Conservation (phyloP, 2,113 vertebrate genomes). For the Serilophus lunatus region DNA sequence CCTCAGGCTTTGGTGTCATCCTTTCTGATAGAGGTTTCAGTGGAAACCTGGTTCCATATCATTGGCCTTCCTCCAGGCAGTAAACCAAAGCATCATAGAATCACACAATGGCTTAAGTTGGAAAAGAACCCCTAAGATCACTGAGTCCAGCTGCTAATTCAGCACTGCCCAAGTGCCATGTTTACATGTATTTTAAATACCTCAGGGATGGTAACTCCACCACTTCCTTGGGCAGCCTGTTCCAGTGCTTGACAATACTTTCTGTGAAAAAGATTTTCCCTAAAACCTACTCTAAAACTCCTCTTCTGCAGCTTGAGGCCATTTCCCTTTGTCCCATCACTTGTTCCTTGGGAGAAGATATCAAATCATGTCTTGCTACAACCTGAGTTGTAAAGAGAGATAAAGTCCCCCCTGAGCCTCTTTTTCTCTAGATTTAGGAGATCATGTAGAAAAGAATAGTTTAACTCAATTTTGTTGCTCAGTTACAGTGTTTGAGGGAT, state of each 20-base stretch:
- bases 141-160: background rate
- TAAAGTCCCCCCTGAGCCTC: background rate
- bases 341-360: background rate
- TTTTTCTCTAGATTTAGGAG: background rate
- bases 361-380: no score
- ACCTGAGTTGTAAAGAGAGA: no score
- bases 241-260: background rate
- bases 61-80: background rate
- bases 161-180: background rate
- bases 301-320: background rate
- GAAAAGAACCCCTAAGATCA: background rate
- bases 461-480: background rate
- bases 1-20: background rate
- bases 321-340: background rate
- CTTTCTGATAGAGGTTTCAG: background rate
- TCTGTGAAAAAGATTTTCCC: background rate
- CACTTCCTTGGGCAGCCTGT: background rate
- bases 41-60: background rate
- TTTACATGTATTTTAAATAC: rapidly evolving
- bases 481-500: background rate
- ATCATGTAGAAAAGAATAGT: background rate
- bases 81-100: background rate
- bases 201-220: background rate
- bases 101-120: background rate
- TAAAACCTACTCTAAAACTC: background rate